Percentiles rank a stretch among this genome's conserved stretches.
Conservation (phyloP, 2,797 vertebrate species). For the Bradypodion pumilum region DNA sequence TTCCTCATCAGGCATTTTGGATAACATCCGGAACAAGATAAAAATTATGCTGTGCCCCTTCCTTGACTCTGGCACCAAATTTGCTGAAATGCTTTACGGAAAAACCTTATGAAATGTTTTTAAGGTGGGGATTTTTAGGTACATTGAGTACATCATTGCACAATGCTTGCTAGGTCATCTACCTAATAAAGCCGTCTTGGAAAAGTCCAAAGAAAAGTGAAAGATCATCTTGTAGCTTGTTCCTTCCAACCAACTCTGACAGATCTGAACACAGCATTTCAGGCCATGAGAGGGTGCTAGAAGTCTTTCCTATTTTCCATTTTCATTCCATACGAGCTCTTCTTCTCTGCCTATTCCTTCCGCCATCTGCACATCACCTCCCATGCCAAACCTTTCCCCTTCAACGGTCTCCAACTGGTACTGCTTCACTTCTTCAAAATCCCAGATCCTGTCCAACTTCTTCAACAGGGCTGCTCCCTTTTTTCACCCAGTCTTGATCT, state of each 20-base stretch:
- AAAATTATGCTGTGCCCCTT: too few species aligned
- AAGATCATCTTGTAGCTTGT: neutral
- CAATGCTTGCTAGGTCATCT: neutral
- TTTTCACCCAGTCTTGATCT: neutral
- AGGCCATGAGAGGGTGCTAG: neutral
- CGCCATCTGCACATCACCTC: neutral
- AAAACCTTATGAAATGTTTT: neutral
- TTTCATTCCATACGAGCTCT: neutral
- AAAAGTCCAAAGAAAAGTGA: neutral
- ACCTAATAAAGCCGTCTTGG: neutral
- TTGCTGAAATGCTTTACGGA: too few species aligned
- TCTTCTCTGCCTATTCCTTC: neutral
- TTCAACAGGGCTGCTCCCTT: too few species aligned
- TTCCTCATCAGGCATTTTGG: too few species aligned
- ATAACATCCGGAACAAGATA: neutral
- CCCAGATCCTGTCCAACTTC: neutral
- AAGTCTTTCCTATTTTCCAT: neutral
- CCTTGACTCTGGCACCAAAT: too few species aligned
- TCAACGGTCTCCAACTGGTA: neutral
- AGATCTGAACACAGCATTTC: constrained; percentile 40
- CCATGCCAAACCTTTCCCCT: neutral
- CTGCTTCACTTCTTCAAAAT: neutral
- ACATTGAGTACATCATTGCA: neutral
- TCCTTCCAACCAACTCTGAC: neutral
- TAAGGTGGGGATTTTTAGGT: neutral